Evolutionary conservation across 2,797 vertebrate genomes (phyloP).

Genomic region (Betta splendens): DNA sequence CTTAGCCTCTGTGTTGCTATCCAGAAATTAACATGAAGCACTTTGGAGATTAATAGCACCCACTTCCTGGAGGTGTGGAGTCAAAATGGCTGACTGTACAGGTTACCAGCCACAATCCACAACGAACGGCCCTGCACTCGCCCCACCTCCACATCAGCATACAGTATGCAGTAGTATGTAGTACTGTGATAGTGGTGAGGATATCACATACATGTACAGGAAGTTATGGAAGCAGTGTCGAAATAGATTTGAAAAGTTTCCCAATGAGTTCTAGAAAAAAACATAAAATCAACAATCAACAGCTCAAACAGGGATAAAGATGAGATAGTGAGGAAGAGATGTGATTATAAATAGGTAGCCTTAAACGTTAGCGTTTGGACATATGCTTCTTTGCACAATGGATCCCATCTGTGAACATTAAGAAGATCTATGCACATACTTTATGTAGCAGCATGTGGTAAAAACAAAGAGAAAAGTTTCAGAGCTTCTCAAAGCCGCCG

Average conservation of each 20-base stretch:
- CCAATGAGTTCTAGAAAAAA: too few relatives aligned
- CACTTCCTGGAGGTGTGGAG: conserved; percentile 28
- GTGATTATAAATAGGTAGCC: background rate
- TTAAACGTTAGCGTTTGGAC: conserved; percentile 13
- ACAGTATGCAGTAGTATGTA: too few relatives aligned
- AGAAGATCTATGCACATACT: conserved; percentile 1
- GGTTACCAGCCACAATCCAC: too few relatives aligned
- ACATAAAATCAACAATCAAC: too few relatives aligned
- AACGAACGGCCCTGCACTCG: too few relatives aligned
- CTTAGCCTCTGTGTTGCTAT: background rate
- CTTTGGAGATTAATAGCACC: conserved; percentile 13
- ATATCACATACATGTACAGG: too few relatives aligned
- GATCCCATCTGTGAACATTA: conserved; percentile 3
- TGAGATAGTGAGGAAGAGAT: background rate
- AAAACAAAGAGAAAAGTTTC: conserved; percentile 8
- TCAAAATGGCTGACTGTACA: conserved; percentile 26
- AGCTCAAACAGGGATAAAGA: too few relatives aligned
- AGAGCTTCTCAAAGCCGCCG: conserved; percentile 13
- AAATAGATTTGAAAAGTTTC: too few relatives aligned
- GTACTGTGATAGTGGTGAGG: too few relatives aligned
- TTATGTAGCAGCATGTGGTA: background rate
- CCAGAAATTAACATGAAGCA: conserved; percentile 15
- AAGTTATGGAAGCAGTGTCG: background rate
- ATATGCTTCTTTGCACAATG: conserved; percentile 5
- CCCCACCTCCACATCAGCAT: too few relatives aligned